Conservation (phyloP, 1,140 invertebrate genomes). For the Pseudomyrmex flavicornis region DNA sequence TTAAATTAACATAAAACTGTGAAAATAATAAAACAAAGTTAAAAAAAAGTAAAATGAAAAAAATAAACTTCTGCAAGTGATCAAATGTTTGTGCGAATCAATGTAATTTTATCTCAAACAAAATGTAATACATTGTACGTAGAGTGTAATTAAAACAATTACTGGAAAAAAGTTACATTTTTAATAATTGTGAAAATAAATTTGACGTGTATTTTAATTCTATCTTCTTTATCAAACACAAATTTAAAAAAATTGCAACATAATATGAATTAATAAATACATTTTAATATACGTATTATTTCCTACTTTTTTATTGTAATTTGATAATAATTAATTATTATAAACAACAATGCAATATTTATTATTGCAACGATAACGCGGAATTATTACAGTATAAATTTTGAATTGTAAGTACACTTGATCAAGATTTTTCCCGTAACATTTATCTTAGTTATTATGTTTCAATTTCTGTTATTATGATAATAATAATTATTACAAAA, state of each 20-base stretch:
- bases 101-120: constrained; percentile 4
- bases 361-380: not conserved
- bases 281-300: not conserved
- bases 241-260: not conserved
- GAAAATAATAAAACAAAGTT: not conserved
- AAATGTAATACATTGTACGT: not conserved
- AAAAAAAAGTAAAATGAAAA: not conserved
- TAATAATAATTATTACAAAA: constrained; percentile 11
- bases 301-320: not conserved
- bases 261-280: not conserved
- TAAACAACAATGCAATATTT: not conserved
- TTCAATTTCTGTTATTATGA: constrained; percentile 20
- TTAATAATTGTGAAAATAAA: too few relatives aligned
- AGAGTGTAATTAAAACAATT: too few relatives aligned
- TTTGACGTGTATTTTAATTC: too few relatives aligned
- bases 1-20: not conserved
- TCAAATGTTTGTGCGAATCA: not conserved
- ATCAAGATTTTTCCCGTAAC: not conserved
- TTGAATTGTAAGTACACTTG: not conserved
- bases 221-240: too few relatives aligned
- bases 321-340: not conserved
- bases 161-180: too few relatives aligned
- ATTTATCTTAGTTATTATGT: not conserved
- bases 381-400: not conserved
- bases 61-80: not conserved